Conservation (phyloP, 2,797 vertebrate genomes). For the Steatocranus sp. region DNA sequence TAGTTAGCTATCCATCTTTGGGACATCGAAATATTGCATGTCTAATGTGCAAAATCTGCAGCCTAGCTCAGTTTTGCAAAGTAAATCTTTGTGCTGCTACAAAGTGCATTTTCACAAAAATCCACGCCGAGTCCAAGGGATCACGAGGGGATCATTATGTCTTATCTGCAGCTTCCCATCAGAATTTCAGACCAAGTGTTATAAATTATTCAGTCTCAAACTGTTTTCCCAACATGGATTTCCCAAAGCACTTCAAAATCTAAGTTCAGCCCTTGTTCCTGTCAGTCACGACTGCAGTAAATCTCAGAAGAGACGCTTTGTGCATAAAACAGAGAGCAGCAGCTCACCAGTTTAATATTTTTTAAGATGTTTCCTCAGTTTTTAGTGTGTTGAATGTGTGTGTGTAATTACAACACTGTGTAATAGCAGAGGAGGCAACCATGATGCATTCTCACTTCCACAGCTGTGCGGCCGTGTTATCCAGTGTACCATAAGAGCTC, state of each 20-base stretch:
- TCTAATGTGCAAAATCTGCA: not conserved
- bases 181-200: not conserved
- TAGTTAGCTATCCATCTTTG: not conserved
- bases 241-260: not conserved
- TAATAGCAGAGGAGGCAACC: not conserved
- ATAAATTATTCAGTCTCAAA: slow-evolving; percentile 5
- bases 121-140: not conserved
- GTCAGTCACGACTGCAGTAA: slow-evolving; percentile 2
- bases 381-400: not conserved
- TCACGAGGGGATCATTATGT: slow-evolving; percentile 16
- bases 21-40: not conserved
- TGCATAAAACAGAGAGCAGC: not conserved
- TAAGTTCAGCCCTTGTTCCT: slow-evolving; percentile 1
- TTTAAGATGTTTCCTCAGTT: not conserved
- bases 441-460: not conserved
- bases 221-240: slow-evolving; percentile 8
- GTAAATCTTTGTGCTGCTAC: not conserved
- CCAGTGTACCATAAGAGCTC: not conserved
- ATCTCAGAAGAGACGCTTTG: not conserved
- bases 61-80: not conserved
- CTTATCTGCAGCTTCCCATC: slow-evolving; percentile 12
- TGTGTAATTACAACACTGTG: not conserved
- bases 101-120: not conserved
- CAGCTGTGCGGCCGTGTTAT: not conserved
- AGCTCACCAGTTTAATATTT: not conserved